Conservation (phyloP, 2,113 vertebrate genomes). For the Cacatua alba region DNA sequence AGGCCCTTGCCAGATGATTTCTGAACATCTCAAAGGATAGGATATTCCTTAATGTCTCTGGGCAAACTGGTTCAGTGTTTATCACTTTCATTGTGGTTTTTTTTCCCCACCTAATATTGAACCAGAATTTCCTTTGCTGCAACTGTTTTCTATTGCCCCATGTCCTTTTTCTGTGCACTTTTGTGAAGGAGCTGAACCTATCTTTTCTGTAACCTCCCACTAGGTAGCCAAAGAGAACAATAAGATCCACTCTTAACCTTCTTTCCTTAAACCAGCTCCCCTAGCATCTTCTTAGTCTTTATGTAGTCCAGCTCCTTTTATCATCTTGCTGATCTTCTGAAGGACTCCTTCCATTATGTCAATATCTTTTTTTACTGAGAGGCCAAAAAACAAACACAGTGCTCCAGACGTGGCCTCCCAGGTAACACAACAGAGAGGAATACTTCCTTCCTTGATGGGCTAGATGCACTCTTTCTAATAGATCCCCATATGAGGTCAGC, state of each 20-base stretch:
- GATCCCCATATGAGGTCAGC: background rate
- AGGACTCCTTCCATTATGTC: background rate
- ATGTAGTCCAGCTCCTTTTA: background rate
- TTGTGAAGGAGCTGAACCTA: background rate
- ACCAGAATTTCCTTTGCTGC: background rate
- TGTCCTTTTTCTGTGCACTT: background rate
- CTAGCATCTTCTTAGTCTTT: background rate
- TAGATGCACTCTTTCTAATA: background rate
- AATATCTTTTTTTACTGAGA: background rate
- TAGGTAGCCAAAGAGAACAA: background rate
- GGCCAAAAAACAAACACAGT: background rate
- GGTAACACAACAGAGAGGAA: background rate
- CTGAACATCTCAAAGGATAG: background rate
- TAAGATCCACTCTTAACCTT: background rate
- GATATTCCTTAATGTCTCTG: background rate
- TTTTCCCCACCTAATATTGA: background rate
- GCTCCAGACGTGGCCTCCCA: background rate
- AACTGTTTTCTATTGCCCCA: background rate
- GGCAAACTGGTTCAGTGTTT: background rate
- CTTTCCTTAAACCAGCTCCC: background rate
- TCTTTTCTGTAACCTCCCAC: background rate
- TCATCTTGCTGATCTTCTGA: background rate
- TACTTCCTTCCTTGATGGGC: background rate
- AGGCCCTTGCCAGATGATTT: rapidly evolving
- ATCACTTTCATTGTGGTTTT: background rate